Evolutionary conservation across 2,113 vertebrate genomes (phyloP), one percentile per base, ranked within the genome.

Genomic region (Sorex fumeus): DNA sequence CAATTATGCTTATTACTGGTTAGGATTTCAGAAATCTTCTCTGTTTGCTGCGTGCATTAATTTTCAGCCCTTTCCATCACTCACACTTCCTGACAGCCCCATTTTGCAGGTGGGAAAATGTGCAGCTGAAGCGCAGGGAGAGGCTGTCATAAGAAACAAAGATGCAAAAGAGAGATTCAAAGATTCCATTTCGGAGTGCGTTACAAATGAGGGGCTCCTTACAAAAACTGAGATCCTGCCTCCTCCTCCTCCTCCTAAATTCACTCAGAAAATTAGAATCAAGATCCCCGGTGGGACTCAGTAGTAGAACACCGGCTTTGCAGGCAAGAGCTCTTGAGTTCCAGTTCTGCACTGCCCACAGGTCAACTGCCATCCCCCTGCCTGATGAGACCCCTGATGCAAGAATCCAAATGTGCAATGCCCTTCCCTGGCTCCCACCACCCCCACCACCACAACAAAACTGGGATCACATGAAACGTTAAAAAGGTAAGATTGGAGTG

Each of bases 1-100:
- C 93, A 96, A 97, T 97, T 97, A 97, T 94, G 84, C 95, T 97
- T 96, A 97, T 97, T 97, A 94, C 91, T 45, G 88, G 96, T 97
- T 97, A 91, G 94, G 93, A 96, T 97, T 97, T 95, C 96, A 96
- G 78, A 94, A 89, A 50, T 53, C 88, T 94, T 91, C 89, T 95
- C 91, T 96, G 96, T 96, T 97, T 96, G 95, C 93, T 11, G 87
- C 84, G 81, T 50, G 72, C 88, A 72, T 93, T 91, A 71, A 80
- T 94, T 83, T 72, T 72, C 87, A 92, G 47, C 84, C 77, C 47
- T 95, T 84, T 77, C 95, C 27, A 67, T 96, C 95, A 96, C 71
- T 96, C 94, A 94, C 27, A 40, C 77, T 91, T 81, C 81, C 86
- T 96, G 95, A 97, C 96, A 95, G 84, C 93, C 91, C 86, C 90